A percentile compares a stretch with the other conserved stretches of the same genome.
Conservation (phyloP, 2,888 invertebrate genomes). For the Drosophila percnosoma region DNA sequence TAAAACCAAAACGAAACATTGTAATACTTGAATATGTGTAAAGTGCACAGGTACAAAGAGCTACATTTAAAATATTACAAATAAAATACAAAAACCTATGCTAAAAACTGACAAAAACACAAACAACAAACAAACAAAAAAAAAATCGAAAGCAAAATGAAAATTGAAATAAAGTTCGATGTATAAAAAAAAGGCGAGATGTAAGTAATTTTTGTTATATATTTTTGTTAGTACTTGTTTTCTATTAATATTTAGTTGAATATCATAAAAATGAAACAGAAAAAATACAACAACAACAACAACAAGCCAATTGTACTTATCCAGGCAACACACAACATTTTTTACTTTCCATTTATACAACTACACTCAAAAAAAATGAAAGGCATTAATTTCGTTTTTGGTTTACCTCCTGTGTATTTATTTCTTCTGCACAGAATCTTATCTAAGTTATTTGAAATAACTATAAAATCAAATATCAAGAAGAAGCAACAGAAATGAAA, state of each 20-base stretch:
- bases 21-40: conserved; percentile 63
- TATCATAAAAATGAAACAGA: conserved; percentile 38
- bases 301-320: conserved; percentile 79
- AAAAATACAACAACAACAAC: conserved; percentile 27
- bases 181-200: conserved; percentile 52
- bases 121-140: conserved; percentile 9
- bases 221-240: conserved; percentile 82
- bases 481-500: conserved; percentile 17
- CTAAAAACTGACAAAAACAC: conserved; percentile 23
- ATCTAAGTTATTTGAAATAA: conserved; percentile 80
- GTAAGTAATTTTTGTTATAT: conserved; percentile 78
- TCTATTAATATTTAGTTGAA: conserved; percentile 77
- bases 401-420: conserved; percentile 9
- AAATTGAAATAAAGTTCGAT: conserved; percentile 52
- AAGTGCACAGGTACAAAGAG: conserved; percentile 73
- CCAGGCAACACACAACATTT: conserved; percentile 36
- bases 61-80: conserved; percentile 54
- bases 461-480: conserved; percentile 68
- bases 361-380: conserved; percentile 9
- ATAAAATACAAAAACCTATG: conserved; percentile 39
- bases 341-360: conserved; percentile 27
- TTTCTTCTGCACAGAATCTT: conserved; percentile 34
- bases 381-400: conserved; percentile 18
- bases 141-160: conserved; percentile 27
- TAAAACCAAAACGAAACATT: conserved; percentile 45